Evolutionary conservation across 2,797 vertebrate species (phyloP).

Genomic region (Meda fulgida): DNA sequence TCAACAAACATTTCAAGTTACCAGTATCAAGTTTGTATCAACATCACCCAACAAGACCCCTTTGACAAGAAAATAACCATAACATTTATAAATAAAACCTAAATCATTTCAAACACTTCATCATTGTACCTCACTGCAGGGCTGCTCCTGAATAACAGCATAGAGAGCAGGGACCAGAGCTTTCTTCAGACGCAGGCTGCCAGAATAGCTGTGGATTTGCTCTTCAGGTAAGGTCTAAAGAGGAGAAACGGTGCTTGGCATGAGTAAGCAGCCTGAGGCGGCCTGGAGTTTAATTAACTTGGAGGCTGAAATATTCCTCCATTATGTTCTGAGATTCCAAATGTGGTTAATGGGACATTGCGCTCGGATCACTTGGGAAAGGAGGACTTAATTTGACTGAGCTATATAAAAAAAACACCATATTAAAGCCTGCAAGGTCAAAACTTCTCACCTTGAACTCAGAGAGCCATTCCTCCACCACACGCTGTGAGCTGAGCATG

Average conservation of each 20-base stretch:
- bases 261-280: background rate
- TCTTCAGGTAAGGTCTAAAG: slow-evolving; percentile 92
- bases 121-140: slow-evolving; percentile 89
- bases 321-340: slow-evolving; percentile 3
- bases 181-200: slow-evolving; percentile 94
- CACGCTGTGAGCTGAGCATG: slow-evolving; percentile 94
- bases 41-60: background rate
- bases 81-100: background rate
- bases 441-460: slow-evolving; percentile 93
- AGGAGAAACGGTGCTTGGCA: background rate
- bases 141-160: slow-evolving; percentile 91
- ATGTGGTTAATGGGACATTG: slow-evolving; percentile 33
- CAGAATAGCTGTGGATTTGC: slow-evolving; percentile 90
- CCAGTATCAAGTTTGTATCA: background rate
- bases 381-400: slow-evolving; percentile 7
- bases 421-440: background rate
- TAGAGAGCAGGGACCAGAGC: slow-evolving; percentile 92
- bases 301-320: slow-evolving; percentile 1
- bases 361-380: slow-evolving; percentile 2
- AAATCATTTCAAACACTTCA: background rate
- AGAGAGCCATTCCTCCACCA: slow-evolving; percentile 99
- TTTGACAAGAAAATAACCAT: background rate
- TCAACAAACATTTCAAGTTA: background rate
- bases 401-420: background rate
- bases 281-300: slow-evolving; percentile 20